Evolutionary conservation across 2,113 vertebrate species (phyloP), one percentile per base, ranked within the genome.

Genomic region (Xerus inauris): DNA sequence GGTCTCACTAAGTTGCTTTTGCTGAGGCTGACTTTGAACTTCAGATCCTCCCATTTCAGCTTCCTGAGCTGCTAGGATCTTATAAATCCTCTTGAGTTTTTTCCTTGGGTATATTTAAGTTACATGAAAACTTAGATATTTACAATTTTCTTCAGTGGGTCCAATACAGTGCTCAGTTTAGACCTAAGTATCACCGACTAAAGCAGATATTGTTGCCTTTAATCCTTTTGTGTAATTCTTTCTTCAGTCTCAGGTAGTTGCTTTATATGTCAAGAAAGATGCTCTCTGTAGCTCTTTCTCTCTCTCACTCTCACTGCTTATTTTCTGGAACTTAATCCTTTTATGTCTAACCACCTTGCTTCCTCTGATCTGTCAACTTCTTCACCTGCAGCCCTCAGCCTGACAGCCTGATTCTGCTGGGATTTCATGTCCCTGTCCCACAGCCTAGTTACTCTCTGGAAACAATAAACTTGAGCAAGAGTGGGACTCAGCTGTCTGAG

Each of bases 61-160:
- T 14, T 51, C 16, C 49, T 14, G 16, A 51, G 14, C 49, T 17
- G 13, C 49, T 51, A 14, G 49, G 49, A 51, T 79, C 20, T 10
- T 69, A 69, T 19, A 85, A 82, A 45, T 20, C 76, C 79, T 91
- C 6, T 94, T 97, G 19, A 86, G 26, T 6, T 72, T 71, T 87
- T 30, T 71, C n/a, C 86, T 62, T 67, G 1, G 64, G 12, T 83
- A 6, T 19, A 92, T 87, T 96, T 72, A 49, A 94, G 10, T 93
- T 84, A 87, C 42, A 59, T 71, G 69, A 76, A 86, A 75, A 84
- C 1, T 13, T 89, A 69, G 54, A 17, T 5, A 71, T 93, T 93
- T 35, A 85, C 24, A 40, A 87, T 69, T 42, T 86, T 47, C 42
- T 64, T 62, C 62, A 51, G 26, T 95, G 62, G 22, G 8, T 30